phyloP scores from a whole-genome alignment of 2,888 invertebrate genomes.

The Lasioglossum figueresi region DNA sequence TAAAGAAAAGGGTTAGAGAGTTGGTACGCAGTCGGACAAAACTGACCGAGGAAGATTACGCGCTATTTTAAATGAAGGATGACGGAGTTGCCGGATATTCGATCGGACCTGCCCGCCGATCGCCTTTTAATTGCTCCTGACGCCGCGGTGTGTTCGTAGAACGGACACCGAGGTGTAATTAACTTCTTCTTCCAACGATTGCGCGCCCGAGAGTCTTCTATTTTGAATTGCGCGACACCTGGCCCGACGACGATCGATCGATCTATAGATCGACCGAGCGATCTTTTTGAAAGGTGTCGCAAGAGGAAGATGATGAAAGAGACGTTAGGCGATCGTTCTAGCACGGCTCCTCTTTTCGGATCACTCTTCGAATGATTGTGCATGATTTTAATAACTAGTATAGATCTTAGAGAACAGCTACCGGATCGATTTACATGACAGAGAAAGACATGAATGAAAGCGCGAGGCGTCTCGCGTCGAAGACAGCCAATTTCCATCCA shows the following conservation, averaged over 20 bases:
- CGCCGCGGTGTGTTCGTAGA: background rate
- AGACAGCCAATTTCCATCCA: slow-evolving; percentile 21
- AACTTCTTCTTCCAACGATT: background rate
- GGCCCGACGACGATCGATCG: background rate
- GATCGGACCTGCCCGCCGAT: slow-evolving; percentile 55
- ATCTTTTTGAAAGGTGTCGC: background rate
- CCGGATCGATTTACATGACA: too few relatives aligned
- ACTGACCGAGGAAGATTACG: slow-evolving; percentile 37
- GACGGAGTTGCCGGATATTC: slow-evolving; percentile 50
- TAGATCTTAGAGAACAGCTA: background rate
- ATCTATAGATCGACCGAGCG: background rate
- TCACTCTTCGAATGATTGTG: background rate
- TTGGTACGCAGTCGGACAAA: slow-evolving; percentile 21
- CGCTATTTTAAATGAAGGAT: slow-evolving; percentile 48
- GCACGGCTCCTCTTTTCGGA: background rate
- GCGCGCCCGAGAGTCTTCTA: background rate
- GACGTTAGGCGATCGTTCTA: background rate
- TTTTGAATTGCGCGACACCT: background rate
- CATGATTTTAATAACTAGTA: slow-evolving; percentile 5
- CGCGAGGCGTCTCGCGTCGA: slow-evolving; percentile 40
- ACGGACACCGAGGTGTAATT: slow-evolving; percentile 14
- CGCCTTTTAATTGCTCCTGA: slow-evolving; percentile 45
- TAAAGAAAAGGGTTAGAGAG: slow-evolving; percentile 10
- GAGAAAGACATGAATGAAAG: too few relatives aligned
- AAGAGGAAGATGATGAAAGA: background rate